Conservation (phyloP, 2,113 vertebrate genomes). For the Heterocephalus glaber region DNA sequence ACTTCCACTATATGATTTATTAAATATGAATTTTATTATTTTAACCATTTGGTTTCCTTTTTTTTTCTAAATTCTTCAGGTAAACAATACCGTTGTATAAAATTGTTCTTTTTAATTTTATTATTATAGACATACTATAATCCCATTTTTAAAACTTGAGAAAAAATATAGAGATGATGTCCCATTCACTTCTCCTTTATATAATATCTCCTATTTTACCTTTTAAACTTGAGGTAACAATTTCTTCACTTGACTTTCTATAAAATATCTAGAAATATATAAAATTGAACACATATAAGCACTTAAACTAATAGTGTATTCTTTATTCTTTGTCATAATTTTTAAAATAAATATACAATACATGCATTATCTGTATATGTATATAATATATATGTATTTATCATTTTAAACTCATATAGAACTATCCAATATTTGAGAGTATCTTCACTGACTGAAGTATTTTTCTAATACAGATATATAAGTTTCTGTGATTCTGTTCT, state of each 20-base stretch:
- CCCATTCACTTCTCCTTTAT: neutral
- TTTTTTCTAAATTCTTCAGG: neutral
- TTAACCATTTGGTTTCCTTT: neutral
- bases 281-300: neutral
- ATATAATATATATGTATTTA: neutral
- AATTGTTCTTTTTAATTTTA: neutral
- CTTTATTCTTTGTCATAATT: neutral
- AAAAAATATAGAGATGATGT: neutral
- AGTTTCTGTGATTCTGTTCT: neutral
- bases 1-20: neutral
- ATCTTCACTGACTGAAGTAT: neutral
- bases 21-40: conserved; percentile 1
- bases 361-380: too few species aligned
- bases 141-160: neutral
- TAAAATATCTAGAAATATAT: neutral
- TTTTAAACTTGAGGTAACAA: neutral
- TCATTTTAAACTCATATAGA: neutral
- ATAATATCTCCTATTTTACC: neutral
- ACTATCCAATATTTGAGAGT: neutral
- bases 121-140: neutral
- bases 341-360: neutral
- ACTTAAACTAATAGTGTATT: neutral
- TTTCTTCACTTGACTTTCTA: neutral
- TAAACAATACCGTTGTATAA: neutral
- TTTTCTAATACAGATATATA: neutral